Conservation (phyloP, 2,113 vertebrate genomes). For the Notiomystis cincta region DNA sequence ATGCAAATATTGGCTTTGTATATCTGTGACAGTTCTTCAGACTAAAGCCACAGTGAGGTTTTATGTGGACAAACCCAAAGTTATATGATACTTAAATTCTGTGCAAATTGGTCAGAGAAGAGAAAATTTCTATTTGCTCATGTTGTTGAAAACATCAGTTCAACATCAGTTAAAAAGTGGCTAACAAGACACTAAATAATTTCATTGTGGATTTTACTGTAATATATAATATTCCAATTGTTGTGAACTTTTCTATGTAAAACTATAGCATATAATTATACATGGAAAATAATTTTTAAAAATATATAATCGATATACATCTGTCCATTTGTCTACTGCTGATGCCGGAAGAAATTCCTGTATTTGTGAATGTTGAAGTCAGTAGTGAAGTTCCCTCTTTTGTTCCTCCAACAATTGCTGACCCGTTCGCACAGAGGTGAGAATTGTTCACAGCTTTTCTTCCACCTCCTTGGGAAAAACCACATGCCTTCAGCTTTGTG, state of each 20-base stretch:
- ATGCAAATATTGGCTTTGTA: neutral
- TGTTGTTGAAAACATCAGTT: neutral
- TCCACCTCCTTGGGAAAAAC: neutral
- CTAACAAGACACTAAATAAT: neutral
- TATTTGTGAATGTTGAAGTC: neutral
- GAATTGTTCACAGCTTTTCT: neutral
- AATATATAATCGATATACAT: neutral
- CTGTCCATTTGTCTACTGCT: neutral
- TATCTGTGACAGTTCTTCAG: neutral
- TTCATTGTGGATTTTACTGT: neutral
- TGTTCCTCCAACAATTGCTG: neutral
- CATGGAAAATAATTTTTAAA: neutral
- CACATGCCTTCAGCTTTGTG: neutral
- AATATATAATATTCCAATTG: neutral
- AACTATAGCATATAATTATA: neutral
- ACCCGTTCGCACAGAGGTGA: rapidly evolving
- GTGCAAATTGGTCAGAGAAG: neutral
- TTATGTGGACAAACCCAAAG: neutral
- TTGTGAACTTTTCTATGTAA: neutral
- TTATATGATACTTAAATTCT: neutral
- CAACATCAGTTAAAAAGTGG: neutral
- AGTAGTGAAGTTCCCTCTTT: neutral
- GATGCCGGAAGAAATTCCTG: neutral
- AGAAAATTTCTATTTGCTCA: neutral
- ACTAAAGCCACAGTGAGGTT: neutral